Evolutionary conservation across 2,113 vertebrate genomes (phyloP).

Genomic region (Raphicerus campestris): DNA sequence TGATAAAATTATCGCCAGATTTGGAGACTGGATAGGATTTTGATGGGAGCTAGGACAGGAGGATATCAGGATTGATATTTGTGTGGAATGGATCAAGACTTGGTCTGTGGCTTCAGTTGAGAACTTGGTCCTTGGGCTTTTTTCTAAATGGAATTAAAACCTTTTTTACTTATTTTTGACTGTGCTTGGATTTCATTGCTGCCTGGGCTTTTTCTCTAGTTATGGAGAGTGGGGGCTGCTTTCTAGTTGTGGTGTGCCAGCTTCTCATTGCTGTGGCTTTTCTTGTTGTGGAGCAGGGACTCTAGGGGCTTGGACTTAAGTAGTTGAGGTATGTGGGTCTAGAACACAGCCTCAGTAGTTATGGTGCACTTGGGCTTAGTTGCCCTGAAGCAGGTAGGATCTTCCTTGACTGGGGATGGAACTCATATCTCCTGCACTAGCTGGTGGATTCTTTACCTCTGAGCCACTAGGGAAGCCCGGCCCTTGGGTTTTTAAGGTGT

Average conservation of each 20-base stretch:
- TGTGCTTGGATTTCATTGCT: background rate
- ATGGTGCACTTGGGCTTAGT: background rate
- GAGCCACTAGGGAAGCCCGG: background rate
- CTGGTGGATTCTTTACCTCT: background rate
- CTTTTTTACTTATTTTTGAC: background rate
- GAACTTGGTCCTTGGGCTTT: background rate
- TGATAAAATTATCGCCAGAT: slow-evolving; percentile 6
- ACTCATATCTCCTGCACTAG: background rate
- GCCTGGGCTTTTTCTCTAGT: background rate
- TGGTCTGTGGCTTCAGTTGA: slow-evolving; percentile 18
- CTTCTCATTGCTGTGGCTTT: background rate
- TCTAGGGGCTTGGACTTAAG: background rate
- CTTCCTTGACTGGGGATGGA: background rate
- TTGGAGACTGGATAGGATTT: slow-evolving; percentile 11
- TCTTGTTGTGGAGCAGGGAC: background rate
- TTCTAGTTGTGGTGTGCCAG: background rate
- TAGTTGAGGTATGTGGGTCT: background rate
- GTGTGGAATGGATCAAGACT: background rate
- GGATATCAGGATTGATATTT: slow-evolving; percentile 7
- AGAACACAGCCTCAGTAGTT: background rate
- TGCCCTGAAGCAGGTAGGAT: background rate
- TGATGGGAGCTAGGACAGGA: background rate
- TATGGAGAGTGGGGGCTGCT: background rate
- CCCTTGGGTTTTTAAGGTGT: background rate
- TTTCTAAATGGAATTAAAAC: background rate